phyloP scores from a whole-genome alignment of 2,888 invertebrate genomes.

The Cephus spinipes region DNA sequence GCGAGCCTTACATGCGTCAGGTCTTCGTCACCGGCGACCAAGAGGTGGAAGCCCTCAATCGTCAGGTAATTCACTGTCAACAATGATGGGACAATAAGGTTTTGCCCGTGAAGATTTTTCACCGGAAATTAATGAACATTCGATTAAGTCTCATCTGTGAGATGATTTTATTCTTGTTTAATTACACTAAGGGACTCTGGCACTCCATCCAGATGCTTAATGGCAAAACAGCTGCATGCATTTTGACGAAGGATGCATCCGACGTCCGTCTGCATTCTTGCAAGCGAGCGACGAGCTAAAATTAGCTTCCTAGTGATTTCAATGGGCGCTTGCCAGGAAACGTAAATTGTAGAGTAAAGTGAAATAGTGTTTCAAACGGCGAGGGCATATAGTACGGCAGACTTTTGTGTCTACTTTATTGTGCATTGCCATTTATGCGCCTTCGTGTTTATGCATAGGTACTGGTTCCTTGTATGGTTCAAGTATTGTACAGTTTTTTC shows the following conservation, averaged over 20 bases:
- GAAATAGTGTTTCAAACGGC: neutral
- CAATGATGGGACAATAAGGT: neutral
- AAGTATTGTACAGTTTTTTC: neutral
- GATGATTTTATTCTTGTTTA: neutral
- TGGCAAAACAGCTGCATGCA: neutral
- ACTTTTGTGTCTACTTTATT: neutral
- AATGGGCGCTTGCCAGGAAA: neutral
- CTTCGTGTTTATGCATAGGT: neutral
- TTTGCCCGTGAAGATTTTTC: neutral
- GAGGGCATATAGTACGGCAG: neutral
- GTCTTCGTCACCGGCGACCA: constrained; percentile 84
- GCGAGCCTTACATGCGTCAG: constrained; percentile 97
- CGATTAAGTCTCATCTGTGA: neutral
- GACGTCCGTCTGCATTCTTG: neutral
- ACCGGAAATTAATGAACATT: neutral
- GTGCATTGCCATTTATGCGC: neutral
- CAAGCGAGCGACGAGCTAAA: neutral
- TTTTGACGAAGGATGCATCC: neutral
- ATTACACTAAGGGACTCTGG: neutral
- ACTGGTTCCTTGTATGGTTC: neutral
- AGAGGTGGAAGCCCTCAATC: constrained; percentile 73
- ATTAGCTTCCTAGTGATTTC: neutral
- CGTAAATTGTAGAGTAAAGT: neutral
- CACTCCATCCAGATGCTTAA: neutral
- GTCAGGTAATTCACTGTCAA: constrained; percentile 71